These are phyloP conservation scores for Chrysolina oricalcia DNA, from an alignment of 2,888 invertebrate species.

Conservation along the genomic window DNA sequence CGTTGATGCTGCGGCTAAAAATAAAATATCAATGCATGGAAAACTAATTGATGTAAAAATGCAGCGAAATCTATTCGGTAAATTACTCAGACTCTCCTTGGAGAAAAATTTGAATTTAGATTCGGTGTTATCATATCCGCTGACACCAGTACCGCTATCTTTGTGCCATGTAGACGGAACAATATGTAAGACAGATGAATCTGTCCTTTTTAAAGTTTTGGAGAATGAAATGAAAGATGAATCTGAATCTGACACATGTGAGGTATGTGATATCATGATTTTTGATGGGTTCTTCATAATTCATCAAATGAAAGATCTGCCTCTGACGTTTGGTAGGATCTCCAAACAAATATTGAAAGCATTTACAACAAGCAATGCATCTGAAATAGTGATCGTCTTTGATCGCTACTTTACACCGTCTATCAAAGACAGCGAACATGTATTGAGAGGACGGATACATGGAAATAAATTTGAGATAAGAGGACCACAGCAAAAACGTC, in stretches of 20 bases:
- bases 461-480: constrained; percentile 27
- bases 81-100: constrained; percentile 1
- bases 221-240: constrained; percentile 29
- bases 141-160: constrained; percentile 3
- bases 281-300: constrained; percentile 31
- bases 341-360: constrained; percentile 31
- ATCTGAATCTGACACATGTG: constrained; percentile 25
- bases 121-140: constrained; percentile 5
- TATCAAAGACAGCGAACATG: constrained; percentile 28
- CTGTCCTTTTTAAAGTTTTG: constrained; percentile 19
- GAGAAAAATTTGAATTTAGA: constrained; percentile 5
- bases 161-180: constrained; percentile 12
- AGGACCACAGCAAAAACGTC: constrained; percentile 26
- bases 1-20: constrained; percentile 28
- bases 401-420: constrained; percentile 28
- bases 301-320: constrained; percentile 30
- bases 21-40: constrained; percentile 33
- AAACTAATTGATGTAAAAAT: background rate
- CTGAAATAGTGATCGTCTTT: constrained; percentile 31
- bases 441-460: constrained; percentile 29
- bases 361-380: constrained; percentile 29
- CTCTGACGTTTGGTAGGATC: constrained; percentile 30
- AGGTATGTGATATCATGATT: constrained; percentile 31
- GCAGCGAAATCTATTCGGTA: background rate
- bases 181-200: constrained; percentile 4